Evolutionary conservation across 2,797 vertebrate genomes (phyloP).

Genomic region (Ispidina picta): DNA sequence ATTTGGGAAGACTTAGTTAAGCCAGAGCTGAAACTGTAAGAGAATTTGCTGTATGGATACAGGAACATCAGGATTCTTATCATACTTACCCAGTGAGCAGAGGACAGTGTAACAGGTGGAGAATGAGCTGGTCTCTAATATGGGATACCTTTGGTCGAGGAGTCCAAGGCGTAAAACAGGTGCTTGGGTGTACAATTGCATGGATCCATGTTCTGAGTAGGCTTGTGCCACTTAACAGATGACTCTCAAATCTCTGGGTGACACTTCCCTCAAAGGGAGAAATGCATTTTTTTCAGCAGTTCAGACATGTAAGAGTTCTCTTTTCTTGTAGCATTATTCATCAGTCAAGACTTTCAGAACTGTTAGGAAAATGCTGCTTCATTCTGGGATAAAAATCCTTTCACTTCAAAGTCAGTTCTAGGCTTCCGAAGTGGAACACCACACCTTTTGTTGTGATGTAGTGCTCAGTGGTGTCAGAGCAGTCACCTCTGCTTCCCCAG

Average conservation of each 20-base stretch:
- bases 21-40: neutral
- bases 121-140: neutral
- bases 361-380: neutral
- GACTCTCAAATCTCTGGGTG: neutral
- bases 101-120: neutral
- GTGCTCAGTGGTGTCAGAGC: neutral
- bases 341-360: neutral
- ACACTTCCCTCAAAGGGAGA: neutral
- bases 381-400: neutral
- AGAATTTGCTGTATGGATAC: fast-evolving
- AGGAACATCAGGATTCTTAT: neutral
- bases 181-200: fast-evolving
- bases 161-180: neutral
- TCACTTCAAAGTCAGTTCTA: neutral
- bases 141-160: neutral
- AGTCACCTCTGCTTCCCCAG: neutral
- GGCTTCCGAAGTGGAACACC: neutral
- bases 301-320: neutral
- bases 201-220: neutral
- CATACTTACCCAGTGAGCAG: neutral
- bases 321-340: neutral
- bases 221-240: neutral
- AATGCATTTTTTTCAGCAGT: neutral
- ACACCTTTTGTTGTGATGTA: neutral
- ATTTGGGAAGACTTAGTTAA: neutral